These are phyloP conservation scores for Noctua fimbriata DNA, from an alignment of 2,888 invertebrate genomes.

Conservation along the genomic window DNA sequence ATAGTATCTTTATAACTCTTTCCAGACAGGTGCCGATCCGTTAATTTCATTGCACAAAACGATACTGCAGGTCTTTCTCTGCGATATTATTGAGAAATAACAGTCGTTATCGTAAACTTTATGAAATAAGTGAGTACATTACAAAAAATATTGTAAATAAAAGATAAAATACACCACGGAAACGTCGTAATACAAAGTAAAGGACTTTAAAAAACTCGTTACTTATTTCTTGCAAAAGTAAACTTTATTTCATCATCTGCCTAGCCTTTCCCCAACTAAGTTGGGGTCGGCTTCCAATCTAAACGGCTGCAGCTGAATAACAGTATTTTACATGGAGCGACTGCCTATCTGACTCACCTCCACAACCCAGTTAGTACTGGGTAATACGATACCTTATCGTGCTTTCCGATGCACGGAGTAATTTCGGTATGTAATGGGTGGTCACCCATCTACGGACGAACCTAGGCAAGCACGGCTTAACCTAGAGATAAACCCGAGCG, in stretches of 20 bases:
- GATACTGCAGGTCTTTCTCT: constrained; percentile 7
- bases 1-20: constrained; percentile 20
- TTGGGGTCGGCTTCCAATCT: background rate
- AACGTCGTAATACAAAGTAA: background rate
- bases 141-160: background rate
- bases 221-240: background rate
- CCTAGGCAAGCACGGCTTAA: too few species aligned
- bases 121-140: constrained; percentile 3
- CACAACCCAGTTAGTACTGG: background rate
- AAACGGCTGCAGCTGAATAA: background rate
- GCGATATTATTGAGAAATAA: constrained; percentile 19
- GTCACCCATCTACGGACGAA: too few species aligned
- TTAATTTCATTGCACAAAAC: constrained; percentile 8
- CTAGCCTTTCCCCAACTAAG: background rate
- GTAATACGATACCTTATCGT: too few species aligned
- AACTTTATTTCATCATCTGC: background rate
- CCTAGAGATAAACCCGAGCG: too few species aligned
- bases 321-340: background rate
- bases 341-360: background rate
- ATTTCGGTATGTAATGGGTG: too few species aligned
- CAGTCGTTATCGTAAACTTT: constrained; percentile 10
- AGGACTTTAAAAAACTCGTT: background rate
- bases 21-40: constrained; percentile 1
- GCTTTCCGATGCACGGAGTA: too few species aligned
- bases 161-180: background rate